Base-by-base conservation (phyloP, 2,888 invertebrate genomes). In the Agonopterix alstromeriana region DNA sequence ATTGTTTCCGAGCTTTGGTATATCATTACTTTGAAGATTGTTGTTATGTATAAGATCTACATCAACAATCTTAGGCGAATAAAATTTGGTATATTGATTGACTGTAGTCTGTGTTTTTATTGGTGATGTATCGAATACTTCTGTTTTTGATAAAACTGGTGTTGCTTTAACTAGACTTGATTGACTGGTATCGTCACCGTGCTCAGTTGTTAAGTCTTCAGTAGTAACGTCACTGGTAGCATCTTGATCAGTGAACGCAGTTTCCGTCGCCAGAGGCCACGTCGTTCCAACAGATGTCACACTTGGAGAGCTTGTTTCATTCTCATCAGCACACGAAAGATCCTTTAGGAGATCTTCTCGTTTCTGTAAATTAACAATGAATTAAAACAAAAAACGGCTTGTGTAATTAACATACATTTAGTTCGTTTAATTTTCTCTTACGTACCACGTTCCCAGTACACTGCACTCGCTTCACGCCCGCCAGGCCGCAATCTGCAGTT, bases 381-480 rank as follows among this genome's bases (percentile, higher is more conserved):
- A 45, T 41, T 14, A 9, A 14, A 48, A 49, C 12, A 45, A 27
- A 27, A 27, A 1, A 27, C 5, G 10, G 27, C 27, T 5, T 27
- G 5, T 27, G 5, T 27, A 27, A 27, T 27, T 27, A 27, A 27
- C 27, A 27, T 27, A 27, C 27, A 7, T 27, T 27, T 27, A 27
- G 27, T 27, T 5, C 2, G 27, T 27, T 27, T 5, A 27, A 27
- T 27, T 27, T 27, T 8, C 5, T 42, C 89, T 27, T 87, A 43
- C 43, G n/a, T 86, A 94, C 94, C 89, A 93, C 91, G 75, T 93
- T 92, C 61, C 94, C 93, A 65, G 92, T 93, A 76, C 94, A 94
- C 55, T 93, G 91, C 50, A 94, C 92, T 54, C 93, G 90, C 66
- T 93, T 91, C 2, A 93, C 92, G 9, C 93, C 94, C 52, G 93